These are phyloP conservation scores for Diglossa cyanea DNA, from an alignment of 2,797 vertebrate species.

Conservation along the genomic window DNA sequence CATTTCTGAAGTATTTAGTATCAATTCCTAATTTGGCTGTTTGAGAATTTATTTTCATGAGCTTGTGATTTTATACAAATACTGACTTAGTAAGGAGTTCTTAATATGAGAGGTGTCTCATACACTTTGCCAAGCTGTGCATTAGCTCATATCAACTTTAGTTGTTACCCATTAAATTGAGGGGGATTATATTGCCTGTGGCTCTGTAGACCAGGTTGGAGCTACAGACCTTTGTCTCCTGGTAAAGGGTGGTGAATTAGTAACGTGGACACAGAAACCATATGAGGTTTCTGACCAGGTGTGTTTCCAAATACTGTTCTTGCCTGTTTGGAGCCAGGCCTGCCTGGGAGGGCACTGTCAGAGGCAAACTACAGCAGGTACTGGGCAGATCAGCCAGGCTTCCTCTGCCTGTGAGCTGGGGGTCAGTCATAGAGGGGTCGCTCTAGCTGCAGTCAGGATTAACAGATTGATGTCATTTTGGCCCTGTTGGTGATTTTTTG, in stretches of 20 bases:
- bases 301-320: neutral
- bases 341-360: neutral
- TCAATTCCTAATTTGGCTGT: neutral
- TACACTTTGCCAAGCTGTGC: neutral
- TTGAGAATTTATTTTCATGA: neutral
- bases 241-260: neutral
- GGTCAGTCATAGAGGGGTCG: neutral
- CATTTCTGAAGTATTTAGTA: neutral
- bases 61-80: neutral
- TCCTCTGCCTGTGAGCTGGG: neutral
- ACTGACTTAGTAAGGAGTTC: neutral
- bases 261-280: neutral
- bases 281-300: neutral
- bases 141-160: neutral
- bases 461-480: neutral
- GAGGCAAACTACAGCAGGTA: neutral
- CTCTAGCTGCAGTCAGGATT: neutral
- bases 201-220: neutral
- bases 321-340: neutral
- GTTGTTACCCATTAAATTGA: neutral
- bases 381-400: neutral
- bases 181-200: neutral
- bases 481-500: slow-evolving; percentile 7
- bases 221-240: neutral
- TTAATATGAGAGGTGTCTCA: neutral